Percentiles rank a stretch among this genome's conserved stretches.
Evolutionary conservation across 2,113 vertebrate species (phyloP).

Genomic region (Peromyscus polionotus): DNA sequence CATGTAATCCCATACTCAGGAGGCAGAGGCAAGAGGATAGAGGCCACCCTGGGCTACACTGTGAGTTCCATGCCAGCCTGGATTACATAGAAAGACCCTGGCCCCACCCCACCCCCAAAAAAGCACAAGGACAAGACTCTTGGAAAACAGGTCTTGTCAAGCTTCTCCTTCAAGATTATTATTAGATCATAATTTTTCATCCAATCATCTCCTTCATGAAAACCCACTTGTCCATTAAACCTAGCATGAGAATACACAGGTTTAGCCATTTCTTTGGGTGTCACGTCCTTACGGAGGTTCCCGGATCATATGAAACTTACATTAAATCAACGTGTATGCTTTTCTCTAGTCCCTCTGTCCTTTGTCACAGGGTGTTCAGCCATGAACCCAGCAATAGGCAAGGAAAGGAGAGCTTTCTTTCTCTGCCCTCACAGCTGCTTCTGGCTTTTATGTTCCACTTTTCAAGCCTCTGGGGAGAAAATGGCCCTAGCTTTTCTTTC

Average conservation of each 20-base stretch:
- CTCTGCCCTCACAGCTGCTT: constrained; percentile 32
- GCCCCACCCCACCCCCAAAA: not conserved
- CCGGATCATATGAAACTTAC: not conserved
- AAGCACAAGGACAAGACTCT: not conserved
- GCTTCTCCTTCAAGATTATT: not conserved
- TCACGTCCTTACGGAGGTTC: not conserved
- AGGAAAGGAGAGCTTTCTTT: not conserved
- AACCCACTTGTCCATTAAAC: not conserved
- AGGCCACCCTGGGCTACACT: not conserved
- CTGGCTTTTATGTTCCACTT: constrained; percentile 29
- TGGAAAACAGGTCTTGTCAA: not conserved
- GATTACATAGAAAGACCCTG: not conserved
- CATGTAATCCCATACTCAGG: not conserved
- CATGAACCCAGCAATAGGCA: not conserved
- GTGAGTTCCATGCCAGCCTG: not conserved
- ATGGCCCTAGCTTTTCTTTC: constrained; percentile 36
- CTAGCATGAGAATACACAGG: not conserved
- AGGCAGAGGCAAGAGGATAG: not conserved
- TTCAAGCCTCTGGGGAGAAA: constrained; percentile 33
- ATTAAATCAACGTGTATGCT: not conserved
- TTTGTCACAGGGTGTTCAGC: not conserved
- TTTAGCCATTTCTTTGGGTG: not conserved
- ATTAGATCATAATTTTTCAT: not conserved
- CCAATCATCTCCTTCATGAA: not conserved
- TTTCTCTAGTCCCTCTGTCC: constrained; percentile 7